Conservation (phyloP, 2,797 vertebrate species). For the Esox lucius region DNA sequence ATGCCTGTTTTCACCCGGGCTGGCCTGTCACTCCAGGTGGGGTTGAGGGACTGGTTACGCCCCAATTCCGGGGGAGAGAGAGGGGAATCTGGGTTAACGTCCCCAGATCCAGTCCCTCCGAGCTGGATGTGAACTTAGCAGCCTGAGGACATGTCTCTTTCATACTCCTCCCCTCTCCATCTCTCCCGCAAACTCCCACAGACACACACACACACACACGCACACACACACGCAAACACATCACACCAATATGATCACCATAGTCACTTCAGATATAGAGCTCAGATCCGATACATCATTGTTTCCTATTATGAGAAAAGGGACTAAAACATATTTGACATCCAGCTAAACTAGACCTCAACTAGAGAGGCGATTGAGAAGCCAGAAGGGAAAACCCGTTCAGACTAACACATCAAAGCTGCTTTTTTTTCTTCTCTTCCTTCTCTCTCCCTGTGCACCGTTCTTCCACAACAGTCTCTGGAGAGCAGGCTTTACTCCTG, state of each 20-base stretch:
- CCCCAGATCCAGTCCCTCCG: constrained; percentile 54
- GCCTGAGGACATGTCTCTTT: constrained; percentile 37
- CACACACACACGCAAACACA: constrained; percentile 7
- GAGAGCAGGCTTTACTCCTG: constrained; percentile 68
- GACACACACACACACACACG: constrained; percentile 1
- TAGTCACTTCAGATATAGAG: constrained; percentile 1
- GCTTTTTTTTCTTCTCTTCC: constrained; percentile 58
- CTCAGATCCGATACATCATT: constrained; percentile 31
- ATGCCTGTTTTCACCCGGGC: not conserved
- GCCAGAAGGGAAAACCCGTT: constrained; percentile 28
- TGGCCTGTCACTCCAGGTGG: constrained; percentile 55
- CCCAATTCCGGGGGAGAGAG: constrained; percentile 43
- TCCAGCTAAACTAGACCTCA: constrained; percentile 32
- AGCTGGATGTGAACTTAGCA: constrained; percentile 37
- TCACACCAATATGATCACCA: not conserved
- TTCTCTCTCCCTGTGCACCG: constrained; percentile 20
- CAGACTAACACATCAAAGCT: constrained; percentile 64
- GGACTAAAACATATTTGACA: constrained; percentile 36
- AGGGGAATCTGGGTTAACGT: constrained; percentile 72
- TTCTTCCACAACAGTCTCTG: constrained; percentile 65
- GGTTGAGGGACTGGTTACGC: constrained; percentile 46
- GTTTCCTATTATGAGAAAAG: constrained; percentile 31
- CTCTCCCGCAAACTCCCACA: no score
- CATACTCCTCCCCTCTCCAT: constrained; percentile 24
- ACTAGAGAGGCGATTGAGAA: constrained; percentile 26